Conservation (phyloP, 2,113 vertebrate genomes). For the Heptranchias perlo region DNA sequence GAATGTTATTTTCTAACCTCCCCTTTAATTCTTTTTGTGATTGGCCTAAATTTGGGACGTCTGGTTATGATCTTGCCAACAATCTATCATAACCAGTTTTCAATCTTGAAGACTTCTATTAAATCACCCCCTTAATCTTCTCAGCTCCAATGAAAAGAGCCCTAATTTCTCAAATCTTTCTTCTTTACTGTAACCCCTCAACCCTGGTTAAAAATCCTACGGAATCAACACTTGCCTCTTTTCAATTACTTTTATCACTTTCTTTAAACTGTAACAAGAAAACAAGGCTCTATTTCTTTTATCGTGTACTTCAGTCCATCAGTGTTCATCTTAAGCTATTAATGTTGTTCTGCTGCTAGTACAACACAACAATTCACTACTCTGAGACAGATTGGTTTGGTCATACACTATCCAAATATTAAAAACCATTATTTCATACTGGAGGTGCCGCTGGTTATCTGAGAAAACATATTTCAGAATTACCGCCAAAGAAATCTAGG, state of each 20-base stretch:
- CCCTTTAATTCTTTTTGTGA: not conserved
- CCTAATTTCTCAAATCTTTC: not conserved
- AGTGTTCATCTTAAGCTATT: not conserved
- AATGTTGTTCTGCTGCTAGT: not conserved
- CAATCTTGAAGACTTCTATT: not conserved
- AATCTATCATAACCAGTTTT: not conserved
- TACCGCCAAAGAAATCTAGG: not conserved
- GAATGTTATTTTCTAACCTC: not conserved
- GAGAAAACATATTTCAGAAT: conserved; percentile 29
- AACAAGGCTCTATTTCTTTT: not conserved
- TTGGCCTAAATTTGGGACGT: not conserved
- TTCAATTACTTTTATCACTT: not conserved
- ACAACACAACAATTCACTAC: not conserved
- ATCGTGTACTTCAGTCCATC: not conserved
- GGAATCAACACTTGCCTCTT: not conserved
- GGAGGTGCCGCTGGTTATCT: not conserved
- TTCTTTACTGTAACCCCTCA: not conserved
- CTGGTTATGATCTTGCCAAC: not conserved
- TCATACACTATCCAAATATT: not conserved
- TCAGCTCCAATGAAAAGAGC: not conserved
- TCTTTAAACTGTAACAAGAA: not conserved
- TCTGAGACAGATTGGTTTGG: not conserved
- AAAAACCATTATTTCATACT: not conserved
- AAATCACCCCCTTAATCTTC: too few relatives aligned
- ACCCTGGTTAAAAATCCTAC: not conserved